Base-by-base conservation (phyloP, 2,888 invertebrate genomes). In the Drosophila ustulata region DNA sequence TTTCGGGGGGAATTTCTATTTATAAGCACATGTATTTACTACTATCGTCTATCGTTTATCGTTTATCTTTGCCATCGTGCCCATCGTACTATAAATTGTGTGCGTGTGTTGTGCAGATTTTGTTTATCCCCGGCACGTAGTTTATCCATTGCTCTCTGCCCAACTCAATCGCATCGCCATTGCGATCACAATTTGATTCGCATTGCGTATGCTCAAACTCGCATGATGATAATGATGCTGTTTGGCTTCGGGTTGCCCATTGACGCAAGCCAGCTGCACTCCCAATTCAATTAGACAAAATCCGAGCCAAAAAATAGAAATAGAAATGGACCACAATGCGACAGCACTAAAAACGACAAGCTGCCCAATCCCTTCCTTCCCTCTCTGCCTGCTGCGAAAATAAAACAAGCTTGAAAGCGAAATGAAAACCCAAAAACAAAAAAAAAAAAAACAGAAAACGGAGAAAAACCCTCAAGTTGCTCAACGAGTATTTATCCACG, bases 101-200 rank as follows among this genome's bases (percentile, higher is more conserved):
- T 57, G 34, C 3, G 57, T 53, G 34, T 57, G 9, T 51, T 59
- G 61, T 77, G 18, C 18, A 1, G 49, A 50, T 58, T 73, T 75
- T 75, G 78, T 78, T 78, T 78, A 78, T 61, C 26, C 78, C n/a
- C 53, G 59, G 59, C 77, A 76, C 61, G 64, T 75, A 73, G 37
- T 18, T 55, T 6, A 30, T 34, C 58, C 61, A 39, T 49, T 25
- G 53, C 53, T 37, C 58, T 30, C 34, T 46, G 18, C 18, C 18
- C 18, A 18, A 18, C 18, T 18, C 18, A 18, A 18, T 18, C 18
- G 18, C 18, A 1, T 18, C 37, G 13, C 51, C 13, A 41, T 18
- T 41, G 18, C 39, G 39, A 41, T 18, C 18, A 41, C 18, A 41
- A 7, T 41, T 41, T 26, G 7, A 49, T 25, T 25, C 46, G 9